Base-by-base conservation (phyloP, 2,797 vertebrate species). In the Florisuga fusca region DNA sequence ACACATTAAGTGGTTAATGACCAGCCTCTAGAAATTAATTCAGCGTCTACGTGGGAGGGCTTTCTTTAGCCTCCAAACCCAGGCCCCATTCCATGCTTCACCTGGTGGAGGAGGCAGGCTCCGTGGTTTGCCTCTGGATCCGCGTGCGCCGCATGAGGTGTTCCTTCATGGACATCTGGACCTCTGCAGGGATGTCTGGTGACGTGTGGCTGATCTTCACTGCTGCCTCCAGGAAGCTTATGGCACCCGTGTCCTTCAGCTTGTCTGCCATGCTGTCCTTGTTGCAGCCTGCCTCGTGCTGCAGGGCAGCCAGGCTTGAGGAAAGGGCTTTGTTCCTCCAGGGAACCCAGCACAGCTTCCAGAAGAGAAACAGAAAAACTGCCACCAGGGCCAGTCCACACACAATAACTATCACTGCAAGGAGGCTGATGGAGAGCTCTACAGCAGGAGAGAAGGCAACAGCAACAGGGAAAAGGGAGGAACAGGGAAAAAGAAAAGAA, bases 171-270 rank as follows among this genome's bases (percentile, higher is more conserved):
- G 99, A 99, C 97, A 99, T 99, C 98, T 99, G 99, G 67, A 99
- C 99, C 66, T 99, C 99, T 0, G 99, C 98, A 0, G 99, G 99
- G 96, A 99, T 99, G 96, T 99, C 99, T 1, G 99, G 99, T 2
- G 99, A 99, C 0, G 99, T 99, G 97, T 98, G 99, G 98, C 99
- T 99, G 98, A 99, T 99, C 98, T 99, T 99, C 97, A 99, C 99
- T 0, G 99, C 99, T 1, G 99, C 98, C 96, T 99, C 99, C 95
- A 99, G 98, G 98, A 99, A 99, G 45, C 99, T 99, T 92, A 99
- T 94, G 27, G 98, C 97, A 55, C 97, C 98, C 45, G 98, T 66
- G 95, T 99, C 99, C 97, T 99, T 99, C 90, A 99, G 98, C 98
- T 99, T 99, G 98, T 99, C 99, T 20, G 99, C 99, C 99, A 99